Conservation (phyloP, 2,888 invertebrate species). For the Pollenia amentaria region DNA sequence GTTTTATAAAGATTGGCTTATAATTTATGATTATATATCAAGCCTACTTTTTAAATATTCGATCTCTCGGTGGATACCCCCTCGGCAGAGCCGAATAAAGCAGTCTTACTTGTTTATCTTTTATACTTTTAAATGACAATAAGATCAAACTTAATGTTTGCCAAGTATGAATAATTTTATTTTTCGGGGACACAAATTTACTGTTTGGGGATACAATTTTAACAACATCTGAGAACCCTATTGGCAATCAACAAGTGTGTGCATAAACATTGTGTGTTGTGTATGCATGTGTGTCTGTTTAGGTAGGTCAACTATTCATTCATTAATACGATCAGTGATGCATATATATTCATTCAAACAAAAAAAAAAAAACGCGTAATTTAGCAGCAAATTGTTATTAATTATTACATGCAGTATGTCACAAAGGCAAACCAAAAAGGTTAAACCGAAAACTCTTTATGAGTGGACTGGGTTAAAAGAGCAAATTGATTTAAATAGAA, state of each 20-base stretch:
- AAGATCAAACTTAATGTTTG: no score
- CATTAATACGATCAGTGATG: slow-evolving; percentile 59
- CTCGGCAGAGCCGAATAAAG: no score
- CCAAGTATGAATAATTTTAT: no score
- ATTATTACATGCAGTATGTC: slow-evolving; percentile 24
- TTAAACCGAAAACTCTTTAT: slow-evolving; percentile 28
- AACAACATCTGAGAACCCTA: not conserved
- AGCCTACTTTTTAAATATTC: no score
- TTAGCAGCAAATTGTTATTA: slow-evolving; percentile 51
- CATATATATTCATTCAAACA: slow-evolving; percentile 29
- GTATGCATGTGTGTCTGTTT: slow-evolving; percentile 1
- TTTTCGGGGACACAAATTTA: no score
- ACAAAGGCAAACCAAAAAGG: slow-evolving; percentile 1
- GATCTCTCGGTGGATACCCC: no score
- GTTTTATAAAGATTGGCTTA: no score
- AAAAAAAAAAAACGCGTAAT: slow-evolving; percentile 10
- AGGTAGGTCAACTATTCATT: slow-evolving; percentile 61
- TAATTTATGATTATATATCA: no score
- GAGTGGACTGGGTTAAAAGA: slow-evolving; percentile 48
- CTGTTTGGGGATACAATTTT: no score
- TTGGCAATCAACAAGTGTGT: slow-evolving; percentile 34
- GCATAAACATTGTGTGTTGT: not conserved
- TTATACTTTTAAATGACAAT: no score
- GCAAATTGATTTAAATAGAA: slow-evolving; percentile 48
- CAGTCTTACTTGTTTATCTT: no score